These are phyloP conservation scores for Chironex yamaguchii DNA, from an alignment of 30 jellyfish, hydroid and myxozoan genomes.

Conservation along the genomic window DNA sequence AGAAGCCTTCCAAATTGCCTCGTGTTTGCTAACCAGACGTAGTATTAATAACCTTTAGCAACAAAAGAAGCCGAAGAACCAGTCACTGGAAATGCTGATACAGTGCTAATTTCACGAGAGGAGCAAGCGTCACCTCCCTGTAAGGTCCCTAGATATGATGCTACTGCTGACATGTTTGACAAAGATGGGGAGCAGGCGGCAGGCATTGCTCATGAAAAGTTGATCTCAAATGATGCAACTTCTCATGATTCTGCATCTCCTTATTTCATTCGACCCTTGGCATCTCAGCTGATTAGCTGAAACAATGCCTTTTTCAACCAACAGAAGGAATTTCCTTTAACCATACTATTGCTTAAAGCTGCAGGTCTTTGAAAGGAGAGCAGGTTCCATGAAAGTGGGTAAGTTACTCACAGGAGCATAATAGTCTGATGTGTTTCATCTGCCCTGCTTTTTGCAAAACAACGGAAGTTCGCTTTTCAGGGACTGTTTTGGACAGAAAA, in stretches of 20 bases:
- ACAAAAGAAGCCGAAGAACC: constrained; percentile 14
- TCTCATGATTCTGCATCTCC: no score
- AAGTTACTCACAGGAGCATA: constrained; percentile 46
- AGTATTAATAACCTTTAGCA: no score
- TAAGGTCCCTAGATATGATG: constrained; percentile 16
- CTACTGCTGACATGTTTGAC: constrained; percentile 13
- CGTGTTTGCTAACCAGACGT: no score
- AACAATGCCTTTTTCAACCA: constrained; percentile 27
- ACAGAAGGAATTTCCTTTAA: constrained; percentile 24
- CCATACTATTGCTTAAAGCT: constrained; percentile 29
- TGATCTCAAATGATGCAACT: no score
- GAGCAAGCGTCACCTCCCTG: constrained; percentile 28
- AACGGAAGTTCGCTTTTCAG: constrained; percentile 19
- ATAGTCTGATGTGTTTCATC: constrained; percentile 18
- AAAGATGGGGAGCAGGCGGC: constrained; percentile 5
- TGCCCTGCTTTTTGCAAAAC: constrained; percentile 43
- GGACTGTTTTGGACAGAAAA: no score
- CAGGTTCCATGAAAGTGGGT: constrained; percentile 55
- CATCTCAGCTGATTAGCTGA: constrained; percentile 9
- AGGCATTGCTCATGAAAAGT: constrained; percentile 6
- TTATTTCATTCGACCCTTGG: no score
- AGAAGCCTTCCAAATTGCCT: no score
- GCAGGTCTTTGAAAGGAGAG: constrained; percentile 10
- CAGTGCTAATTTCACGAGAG: constrained; percentile 25
- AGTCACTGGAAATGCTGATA: no score